Evolutionary conservation across 2,113 vertebrate species (phyloP).

Genomic region (Athene noctua): DNA sequence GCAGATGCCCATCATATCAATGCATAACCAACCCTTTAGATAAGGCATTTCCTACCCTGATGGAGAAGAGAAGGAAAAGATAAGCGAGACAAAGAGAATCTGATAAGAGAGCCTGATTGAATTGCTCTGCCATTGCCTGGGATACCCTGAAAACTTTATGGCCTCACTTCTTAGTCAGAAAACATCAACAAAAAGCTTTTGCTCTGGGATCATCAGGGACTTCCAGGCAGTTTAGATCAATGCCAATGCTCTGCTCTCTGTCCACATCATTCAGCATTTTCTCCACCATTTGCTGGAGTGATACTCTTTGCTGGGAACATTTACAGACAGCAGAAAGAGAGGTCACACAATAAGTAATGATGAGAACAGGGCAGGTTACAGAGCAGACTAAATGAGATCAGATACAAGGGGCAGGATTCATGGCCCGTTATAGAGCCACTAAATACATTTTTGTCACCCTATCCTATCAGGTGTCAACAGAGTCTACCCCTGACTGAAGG

Average conservation of each 20-base stretch:
- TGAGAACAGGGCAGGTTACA: not conserved
- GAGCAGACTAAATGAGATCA: not conserved
- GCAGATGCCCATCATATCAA: not conserved
- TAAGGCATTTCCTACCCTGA: not conserved
- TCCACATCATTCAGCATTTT: not conserved
- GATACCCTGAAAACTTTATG: not conserved
- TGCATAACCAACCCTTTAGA: not conserved
- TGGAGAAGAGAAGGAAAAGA: not conserved
- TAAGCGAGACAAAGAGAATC: not conserved
- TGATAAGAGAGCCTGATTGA: not conserved
- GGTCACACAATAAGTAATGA: not conserved
- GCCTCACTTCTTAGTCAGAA: not conserved
- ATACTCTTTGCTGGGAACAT: not conserved
- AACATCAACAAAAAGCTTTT: not conserved
- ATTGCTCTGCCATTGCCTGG: not conserved
- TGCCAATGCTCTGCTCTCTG: not conserved
- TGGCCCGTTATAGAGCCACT: not conserved
- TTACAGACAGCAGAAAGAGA: conserved; percentile 11
- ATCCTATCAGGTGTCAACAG: not conserved
- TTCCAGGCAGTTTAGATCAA: not conserved
- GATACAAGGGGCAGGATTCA: not conserved
- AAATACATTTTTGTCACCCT: conserved; percentile 19
- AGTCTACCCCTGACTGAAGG: not conserved
- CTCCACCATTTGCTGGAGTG: not conserved
- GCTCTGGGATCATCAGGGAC: not conserved